These are phyloP conservation scores for Alviniconcha strummeri DNA, from an alignment of 2,888 invertebrate genomes.

Conservation along the genomic window DNA sequence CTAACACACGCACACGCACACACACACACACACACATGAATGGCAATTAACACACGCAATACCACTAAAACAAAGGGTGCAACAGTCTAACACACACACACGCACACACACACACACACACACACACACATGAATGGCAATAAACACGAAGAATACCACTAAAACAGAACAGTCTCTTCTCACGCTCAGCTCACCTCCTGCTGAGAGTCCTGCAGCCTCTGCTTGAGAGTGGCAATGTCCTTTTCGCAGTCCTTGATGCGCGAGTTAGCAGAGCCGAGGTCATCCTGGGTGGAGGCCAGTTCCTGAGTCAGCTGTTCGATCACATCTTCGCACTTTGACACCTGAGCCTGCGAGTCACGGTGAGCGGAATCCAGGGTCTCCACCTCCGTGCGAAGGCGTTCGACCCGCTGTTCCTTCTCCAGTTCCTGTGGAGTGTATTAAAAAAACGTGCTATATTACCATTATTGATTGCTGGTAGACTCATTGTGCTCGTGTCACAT, in stretches of 20 bases:
- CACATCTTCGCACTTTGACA: conserved; percentile 66
- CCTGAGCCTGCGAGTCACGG: conserved; percentile 62
- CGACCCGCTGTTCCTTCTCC: conserved; percentile 62
- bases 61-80: neutral
- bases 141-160: neutral
- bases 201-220: conserved; percentile 58
- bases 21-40: too few relatives aligned
- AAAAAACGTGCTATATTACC: neutral
- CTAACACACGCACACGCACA: too few relatives aligned
- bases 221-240: conserved; percentile 60
- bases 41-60: neutral
- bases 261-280: conserved; percentile 60
- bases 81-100: neutral
- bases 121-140: neutral
- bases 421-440: conserved; percentile 56
- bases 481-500: too few relatives aligned
- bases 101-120: neutral
- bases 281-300: conserved; percentile 63
- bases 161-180: too few relatives aligned
- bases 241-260: conserved; percentile 61
- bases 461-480: neutral
- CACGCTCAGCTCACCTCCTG: conserved; percentile 55
- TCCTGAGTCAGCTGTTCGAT: conserved; percentile 69
- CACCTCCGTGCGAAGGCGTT: conserved; percentile 60
- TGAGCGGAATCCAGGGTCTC: conserved; percentile 64